A percentile compares a stretch with the other conserved stretches of the same genome.
phyloP scores from a whole-genome alignment of 2,797 vertebrate genomes.

The Gambusia yucatana region DNA sequence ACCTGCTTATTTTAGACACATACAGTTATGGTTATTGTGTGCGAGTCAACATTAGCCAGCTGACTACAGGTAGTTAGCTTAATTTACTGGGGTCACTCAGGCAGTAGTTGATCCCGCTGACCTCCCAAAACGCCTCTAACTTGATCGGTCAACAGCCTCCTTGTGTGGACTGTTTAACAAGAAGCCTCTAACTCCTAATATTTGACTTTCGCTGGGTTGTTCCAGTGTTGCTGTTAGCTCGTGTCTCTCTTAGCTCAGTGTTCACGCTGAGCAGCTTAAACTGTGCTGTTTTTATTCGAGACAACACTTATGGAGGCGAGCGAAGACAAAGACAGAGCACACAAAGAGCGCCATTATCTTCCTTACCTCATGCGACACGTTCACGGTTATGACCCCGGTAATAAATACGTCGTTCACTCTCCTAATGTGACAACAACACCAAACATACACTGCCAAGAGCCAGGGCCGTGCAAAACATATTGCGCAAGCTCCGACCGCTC shows the following conservation, averaged over 20 bases:
- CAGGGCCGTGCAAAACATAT: slow-evolving; percentile 69
- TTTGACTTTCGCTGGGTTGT: slow-evolving; percentile 22
- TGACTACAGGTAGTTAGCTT: slow-evolving; percentile 18
- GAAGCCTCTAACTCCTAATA: not conserved
- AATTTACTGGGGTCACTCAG: not conserved
- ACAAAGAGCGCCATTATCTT: not conserved
- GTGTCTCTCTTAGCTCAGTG: slow-evolving; percentile 35
- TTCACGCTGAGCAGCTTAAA: slow-evolving; percentile 50
- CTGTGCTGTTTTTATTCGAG: slow-evolving; percentile 17
- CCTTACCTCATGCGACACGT: slow-evolving; percentile 76
- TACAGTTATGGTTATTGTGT: not conserved
- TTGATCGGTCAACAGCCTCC: not conserved
- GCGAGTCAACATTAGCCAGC: slow-evolving; percentile 43
- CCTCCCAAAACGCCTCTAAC: not conserved
- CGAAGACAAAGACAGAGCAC: slow-evolving; percentile 13
- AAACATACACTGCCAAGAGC: slow-evolving; percentile 41
- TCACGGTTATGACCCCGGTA: slow-evolving; percentile 26
- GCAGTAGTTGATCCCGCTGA: not conserved
- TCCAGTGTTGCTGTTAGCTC: slow-evolving; percentile 36
- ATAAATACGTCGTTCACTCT: slow-evolving; percentile 29
- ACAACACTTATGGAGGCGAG: slow-evolving; percentile 10
- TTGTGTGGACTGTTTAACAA: not conserved
- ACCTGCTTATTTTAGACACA: not conserved
- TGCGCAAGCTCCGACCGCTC: slow-evolving; percentile 69
- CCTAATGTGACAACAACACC: slow-evolving; percentile 58